Base-by-base conservation (phyloP, 2,113 vertebrate genomes). In the Leucosticte australis region DNA sequence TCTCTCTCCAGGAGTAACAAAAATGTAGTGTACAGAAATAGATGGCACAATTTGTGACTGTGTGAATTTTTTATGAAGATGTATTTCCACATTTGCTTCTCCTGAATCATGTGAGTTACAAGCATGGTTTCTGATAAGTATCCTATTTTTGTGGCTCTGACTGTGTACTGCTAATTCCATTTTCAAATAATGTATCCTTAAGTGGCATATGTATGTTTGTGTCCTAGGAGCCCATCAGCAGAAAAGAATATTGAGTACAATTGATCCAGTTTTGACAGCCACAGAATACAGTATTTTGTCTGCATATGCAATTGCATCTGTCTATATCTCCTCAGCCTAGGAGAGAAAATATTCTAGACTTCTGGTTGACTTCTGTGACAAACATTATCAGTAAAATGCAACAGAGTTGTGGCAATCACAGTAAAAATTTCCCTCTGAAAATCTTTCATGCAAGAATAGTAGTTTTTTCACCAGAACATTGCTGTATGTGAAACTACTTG, bases 11-110 rank as follows among this genome's bases (percentile, higher is more conserved):
- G 64, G 53, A 95, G 68, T 60, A 76, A 94, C 94, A 86, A 90
- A 96, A 96, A 87, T 31, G n/a, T 24, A 46, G 35, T 30, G 44
- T 41, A 87, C 85, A 82, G 56, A 95, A 95, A 92, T 95, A 95
- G 91, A 97, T 90, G 80, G 87, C 85, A 87, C 92, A 94, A 89
- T 96, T 95, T 93, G 76, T 95, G 83, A 96, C 78, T 86, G 22
- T 56, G 94, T 96, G 93, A 96, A 94, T 96, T 90, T 96, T 97
- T 97, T 95, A 96, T 95, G 92, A 95, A 95, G 90, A 92, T 86
- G 23, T 71, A 95, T 90, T 96, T 95, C 83, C 60, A 90, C 88
- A 83, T 89, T 96, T 92, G 67, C 63, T 94, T 90, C 52, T 96
- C 65, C 78, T 47, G 77, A 50, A 89, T 92, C 94, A 95, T 90